Percentiles rank a stretch among this genome's conserved stretches.
These are phyloP conservation scores for Lacerta bilineata DNA, from an alignment of 2,797 vertebrate species.

Conservation along the genomic window DNA sequence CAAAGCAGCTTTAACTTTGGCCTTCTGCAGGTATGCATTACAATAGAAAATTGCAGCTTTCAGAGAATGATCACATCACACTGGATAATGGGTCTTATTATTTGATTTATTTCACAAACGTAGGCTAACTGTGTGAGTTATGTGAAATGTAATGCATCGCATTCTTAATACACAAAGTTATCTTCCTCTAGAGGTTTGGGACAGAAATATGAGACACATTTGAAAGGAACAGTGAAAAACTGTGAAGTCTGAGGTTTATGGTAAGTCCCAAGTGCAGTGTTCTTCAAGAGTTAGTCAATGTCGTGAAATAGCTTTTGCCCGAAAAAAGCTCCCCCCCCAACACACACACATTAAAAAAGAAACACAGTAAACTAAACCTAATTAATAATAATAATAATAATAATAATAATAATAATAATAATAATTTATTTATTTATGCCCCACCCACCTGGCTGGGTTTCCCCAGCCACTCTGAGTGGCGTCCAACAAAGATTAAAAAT, in stretches of 20 bases:
- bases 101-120: constrained; percentile 50
- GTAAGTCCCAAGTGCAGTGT: constrained; percentile 32
- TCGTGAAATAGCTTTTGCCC: constrained; percentile 33
- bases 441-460: too few relatives aligned
- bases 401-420: too few relatives aligned
- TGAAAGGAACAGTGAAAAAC: constrained; percentile 50
- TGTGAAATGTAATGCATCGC: neutral
- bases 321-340: neutral
- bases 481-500: too few relatives aligned
- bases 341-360: neutral
- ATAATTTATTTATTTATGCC: too few relatives aligned
- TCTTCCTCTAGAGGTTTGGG: constrained; percentile 42
- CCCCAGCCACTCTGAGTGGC: too few relatives aligned
- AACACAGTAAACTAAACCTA: neutral
- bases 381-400: too few relatives aligned
- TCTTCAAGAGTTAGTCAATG: constrained; percentile 49
- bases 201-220: constrained; percentile 54
- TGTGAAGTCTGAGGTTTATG: constrained; percentile 37
- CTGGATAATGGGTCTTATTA: constrained; percentile 41
- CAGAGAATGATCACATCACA: constrained; percentile 21
- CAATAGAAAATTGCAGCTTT: constrained; percentile 55
- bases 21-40: constrained; percentile 46
- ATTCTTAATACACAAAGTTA: constrained; percentile 47
- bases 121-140: constrained; percentile 42
- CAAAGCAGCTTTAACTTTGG: constrained; percentile 40